A percentile compares a stretch with the other conserved stretches of the same genome.
These are phyloP conservation scores for Rhinolophus ferrumequinum DNA, from an alignment of 2,113 vertebrate genomes.

Conservation along the genomic window DNA sequence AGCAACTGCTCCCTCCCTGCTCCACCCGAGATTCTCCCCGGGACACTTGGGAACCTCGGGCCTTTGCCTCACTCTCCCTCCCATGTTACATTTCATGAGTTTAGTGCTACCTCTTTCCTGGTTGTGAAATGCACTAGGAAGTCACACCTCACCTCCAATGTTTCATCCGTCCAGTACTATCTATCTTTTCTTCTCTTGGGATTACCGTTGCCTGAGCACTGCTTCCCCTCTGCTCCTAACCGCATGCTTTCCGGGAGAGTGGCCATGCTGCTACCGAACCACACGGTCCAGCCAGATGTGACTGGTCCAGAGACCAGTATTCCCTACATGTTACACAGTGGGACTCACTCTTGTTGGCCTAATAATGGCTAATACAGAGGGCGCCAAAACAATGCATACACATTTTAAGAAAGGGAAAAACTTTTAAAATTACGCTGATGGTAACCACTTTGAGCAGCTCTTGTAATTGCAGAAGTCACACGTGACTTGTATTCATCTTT, in stretches of 20 bases:
- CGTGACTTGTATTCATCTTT: too few species aligned
- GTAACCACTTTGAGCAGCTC: too few species aligned
- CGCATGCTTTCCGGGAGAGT: background rate
- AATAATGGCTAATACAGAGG: background rate
- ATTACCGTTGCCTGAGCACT: background rate
- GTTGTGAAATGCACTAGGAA: background rate
- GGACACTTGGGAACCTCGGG: accelerated
- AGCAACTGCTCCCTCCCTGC: background rate
- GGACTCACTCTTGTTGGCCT: background rate
- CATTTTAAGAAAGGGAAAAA: too few species aligned
- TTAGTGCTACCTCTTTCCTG: background rate
- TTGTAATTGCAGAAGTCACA: too few species aligned
- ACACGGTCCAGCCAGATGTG: background rate
- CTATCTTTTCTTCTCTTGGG: background rate
- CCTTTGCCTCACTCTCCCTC: background rate
- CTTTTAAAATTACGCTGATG: too few species aligned
- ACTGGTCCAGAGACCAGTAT: background rate
- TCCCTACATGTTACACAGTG: accelerated
- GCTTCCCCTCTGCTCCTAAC: background rate
- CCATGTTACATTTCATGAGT: background rate
- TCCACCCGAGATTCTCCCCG: background rate
- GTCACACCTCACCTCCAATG: background rate
- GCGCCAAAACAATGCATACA: too few species aligned
- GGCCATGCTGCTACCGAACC: accelerated
- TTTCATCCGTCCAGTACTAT: background rate